Percentiles rank a stretch among this genome's conserved stretches.
phyloP scores from a whole-genome alignment of 2,113 vertebrate species.

The Cyprinodon brontotheroides region DNA sequence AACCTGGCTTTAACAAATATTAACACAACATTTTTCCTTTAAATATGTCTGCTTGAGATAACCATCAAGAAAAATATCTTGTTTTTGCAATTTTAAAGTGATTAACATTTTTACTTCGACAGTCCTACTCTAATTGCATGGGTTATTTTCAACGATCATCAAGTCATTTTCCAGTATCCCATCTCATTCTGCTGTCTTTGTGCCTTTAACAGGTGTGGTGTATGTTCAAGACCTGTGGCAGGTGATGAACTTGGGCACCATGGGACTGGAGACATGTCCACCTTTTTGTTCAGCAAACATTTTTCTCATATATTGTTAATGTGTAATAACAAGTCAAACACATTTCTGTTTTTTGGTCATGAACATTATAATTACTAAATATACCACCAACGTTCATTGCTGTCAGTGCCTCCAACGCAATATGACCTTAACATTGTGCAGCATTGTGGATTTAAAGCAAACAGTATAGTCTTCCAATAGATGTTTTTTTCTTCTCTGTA shows the following conservation, averaged over 20 bases:
- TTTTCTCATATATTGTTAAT: too few relatives aligned
- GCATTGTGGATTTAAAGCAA: constrained; percentile 59
- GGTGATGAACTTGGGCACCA: too few relatives aligned
- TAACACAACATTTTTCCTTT: not conserved
- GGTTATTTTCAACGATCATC: too few relatives aligned
- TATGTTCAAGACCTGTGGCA: too few relatives aligned
- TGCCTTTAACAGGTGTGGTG: too few relatives aligned
- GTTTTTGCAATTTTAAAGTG: not conserved
- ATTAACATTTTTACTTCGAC: not conserved
- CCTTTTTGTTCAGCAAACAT: too few relatives aligned
- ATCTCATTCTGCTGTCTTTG: too few relatives aligned
- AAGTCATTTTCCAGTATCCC: too few relatives aligned
- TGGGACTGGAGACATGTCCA: too few relatives aligned
- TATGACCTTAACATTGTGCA: constrained; percentile 81
- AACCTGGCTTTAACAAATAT: not conserved
- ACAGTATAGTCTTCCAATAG: constrained; percentile 50
- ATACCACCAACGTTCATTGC: constrained; percentile 89
- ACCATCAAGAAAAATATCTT: not conserved
- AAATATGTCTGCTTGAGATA: not conserved
- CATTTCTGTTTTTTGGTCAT: too few relatives aligned
- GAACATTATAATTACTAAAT: constrained; percentile 79
- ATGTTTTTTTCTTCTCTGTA: constrained; percentile 9
- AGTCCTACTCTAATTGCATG: too few relatives aligned
- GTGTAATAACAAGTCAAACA: too few relatives aligned
- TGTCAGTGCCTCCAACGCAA: constrained; percentile 85